Evolutionary conservation across 1,140 invertebrate genomes (phyloP).

Genomic region (Telenomus remus): DNA sequence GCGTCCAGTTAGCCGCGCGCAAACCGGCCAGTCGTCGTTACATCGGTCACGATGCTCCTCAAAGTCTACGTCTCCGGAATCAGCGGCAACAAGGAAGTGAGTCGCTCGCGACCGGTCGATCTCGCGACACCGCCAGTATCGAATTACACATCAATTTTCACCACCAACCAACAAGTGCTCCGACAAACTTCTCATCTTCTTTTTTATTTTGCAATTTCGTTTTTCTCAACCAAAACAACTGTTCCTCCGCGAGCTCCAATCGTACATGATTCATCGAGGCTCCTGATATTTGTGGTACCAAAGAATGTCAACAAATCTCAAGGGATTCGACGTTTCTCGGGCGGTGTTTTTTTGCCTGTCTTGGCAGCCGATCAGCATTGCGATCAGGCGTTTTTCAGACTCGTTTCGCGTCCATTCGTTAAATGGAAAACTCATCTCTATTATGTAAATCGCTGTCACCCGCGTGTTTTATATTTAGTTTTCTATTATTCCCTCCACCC

Average conservation of each 20-base stretch:
- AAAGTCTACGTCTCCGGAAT: slow-evolving; percentile 93
- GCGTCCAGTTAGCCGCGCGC: slow-evolving; percentile 44
- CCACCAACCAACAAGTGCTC: neutral
- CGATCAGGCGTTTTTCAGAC: slow-evolving; percentile 33
- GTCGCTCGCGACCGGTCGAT: slow-evolving; percentile 49
- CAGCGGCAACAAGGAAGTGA: slow-evolving; percentile 93
- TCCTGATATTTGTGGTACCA: slow-evolving; percentile 19
- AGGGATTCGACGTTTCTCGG: slow-evolving; percentile 15
- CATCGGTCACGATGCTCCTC: slow-evolving; percentile 82
- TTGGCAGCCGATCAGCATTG: slow-evolving; percentile 44
- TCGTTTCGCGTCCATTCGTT: slow-evolving; percentile 30
- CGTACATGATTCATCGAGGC: too few relatives aligned
- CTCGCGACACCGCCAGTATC: slow-evolving; percentile 36
- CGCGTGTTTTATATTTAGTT: neutral
- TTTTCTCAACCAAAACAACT: too few relatives aligned
- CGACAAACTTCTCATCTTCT: neutral
- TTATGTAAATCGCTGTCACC: slow-evolving; percentile 24
- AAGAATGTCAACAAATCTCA: slow-evolving; percentile 39
- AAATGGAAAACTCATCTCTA: slow-evolving; percentile 36
- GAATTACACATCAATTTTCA: slow-evolving; percentile 35
- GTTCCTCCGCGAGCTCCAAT: neutral
- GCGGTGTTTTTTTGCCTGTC: slow-evolving; percentile 14
- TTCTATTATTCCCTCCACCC: neutral
- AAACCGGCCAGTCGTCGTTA: slow-evolving; percentile 48
- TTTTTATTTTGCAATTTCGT: neutral